Conservation (phyloP, 2,888 invertebrate species). For the Teinopalpus imperialis region DNA sequence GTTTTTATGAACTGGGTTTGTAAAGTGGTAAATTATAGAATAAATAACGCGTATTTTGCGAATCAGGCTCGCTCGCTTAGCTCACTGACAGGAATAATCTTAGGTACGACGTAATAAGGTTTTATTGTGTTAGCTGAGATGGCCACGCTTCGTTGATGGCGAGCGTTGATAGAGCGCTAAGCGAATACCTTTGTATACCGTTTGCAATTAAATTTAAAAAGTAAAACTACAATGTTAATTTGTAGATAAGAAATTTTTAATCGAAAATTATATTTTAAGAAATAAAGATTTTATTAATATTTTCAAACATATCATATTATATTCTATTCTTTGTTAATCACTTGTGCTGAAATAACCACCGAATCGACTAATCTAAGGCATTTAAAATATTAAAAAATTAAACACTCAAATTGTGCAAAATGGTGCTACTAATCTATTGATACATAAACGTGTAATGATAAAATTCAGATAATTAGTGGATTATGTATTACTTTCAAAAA, state of each 20-base stretch:
- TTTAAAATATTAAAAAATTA: too few species aligned
- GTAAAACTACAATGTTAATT: too few species aligned
- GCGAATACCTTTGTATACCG: slow-evolving; percentile 6
- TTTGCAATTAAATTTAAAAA: slow-evolving; percentile 5
- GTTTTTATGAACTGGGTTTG: slow-evolving; percentile 47
- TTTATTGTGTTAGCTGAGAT: slow-evolving; percentile 15
- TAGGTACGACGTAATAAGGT: slow-evolving; percentile 14
- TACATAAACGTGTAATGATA: neutral
- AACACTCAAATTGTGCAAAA: neutral
- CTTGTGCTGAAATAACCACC: too few species aligned
- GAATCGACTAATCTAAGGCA: too few species aligned
- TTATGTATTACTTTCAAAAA: slow-evolving; percentile 11
- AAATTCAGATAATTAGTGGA: slow-evolving; percentile 1
- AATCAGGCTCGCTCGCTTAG: slow-evolving; percentile 31
- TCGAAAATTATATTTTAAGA: too few species aligned
- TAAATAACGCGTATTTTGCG: slow-evolving; percentile 49
- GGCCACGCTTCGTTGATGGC: slow-evolving; percentile 14
- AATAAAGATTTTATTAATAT: too few species aligned
- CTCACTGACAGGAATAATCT: slow-evolving; percentile 28
- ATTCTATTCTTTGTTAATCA: too few species aligned
- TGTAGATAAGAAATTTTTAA: too few species aligned
- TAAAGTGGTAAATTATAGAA: slow-evolving; percentile 53
- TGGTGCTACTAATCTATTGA: neutral
- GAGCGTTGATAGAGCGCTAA: slow-evolving; percentile 1
- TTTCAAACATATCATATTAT: too few species aligned